phyloP scores from a whole-genome alignment of 2,797 vertebrate genomes.

The Salmo trutta region DNA sequence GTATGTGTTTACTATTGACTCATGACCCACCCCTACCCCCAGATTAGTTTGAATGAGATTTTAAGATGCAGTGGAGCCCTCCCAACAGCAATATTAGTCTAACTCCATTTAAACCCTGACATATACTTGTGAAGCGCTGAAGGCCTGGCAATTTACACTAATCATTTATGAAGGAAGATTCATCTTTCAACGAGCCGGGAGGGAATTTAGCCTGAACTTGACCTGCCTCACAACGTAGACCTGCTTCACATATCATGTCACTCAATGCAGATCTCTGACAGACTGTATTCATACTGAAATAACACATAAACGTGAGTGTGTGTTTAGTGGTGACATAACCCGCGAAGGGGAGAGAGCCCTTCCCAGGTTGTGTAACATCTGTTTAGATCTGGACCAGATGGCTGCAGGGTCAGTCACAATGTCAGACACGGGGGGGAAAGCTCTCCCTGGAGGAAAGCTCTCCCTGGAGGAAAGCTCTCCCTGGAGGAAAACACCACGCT shows the following conservation, averaged over 20 bases:
- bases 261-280: not conserved
- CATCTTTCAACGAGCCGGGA: slow-evolving; percentile 38
- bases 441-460: not conserved
- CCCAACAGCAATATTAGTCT: slow-evolving; percentile 31
- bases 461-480: not conserved
- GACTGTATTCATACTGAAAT: not conserved
- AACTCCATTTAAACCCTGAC: slow-evolving; percentile 48
- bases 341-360: not conserved
- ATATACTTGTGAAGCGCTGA: slow-evolving; percentile 49
- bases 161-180: slow-evolving; percentile 60
- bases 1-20: not conserved
- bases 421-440: not conserved
- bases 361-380: not conserved
- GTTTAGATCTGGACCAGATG: not conserved
- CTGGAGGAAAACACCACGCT: not conserved
- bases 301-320: not conserved
- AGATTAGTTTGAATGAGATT: not conserved
- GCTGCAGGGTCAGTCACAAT: not conserved
- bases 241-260: not conserved
- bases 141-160: slow-evolving; percentile 55
- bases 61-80: not conserved
- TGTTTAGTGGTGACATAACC: not conserved
- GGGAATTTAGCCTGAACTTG: not conserved
- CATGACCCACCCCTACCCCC: not conserved
- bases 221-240: not conserved